These are phyloP conservation scores for Bombyx mandarina DNA, from an alignment of 1,140 invertebrate genomes.

Conservation along the genomic window DNA sequence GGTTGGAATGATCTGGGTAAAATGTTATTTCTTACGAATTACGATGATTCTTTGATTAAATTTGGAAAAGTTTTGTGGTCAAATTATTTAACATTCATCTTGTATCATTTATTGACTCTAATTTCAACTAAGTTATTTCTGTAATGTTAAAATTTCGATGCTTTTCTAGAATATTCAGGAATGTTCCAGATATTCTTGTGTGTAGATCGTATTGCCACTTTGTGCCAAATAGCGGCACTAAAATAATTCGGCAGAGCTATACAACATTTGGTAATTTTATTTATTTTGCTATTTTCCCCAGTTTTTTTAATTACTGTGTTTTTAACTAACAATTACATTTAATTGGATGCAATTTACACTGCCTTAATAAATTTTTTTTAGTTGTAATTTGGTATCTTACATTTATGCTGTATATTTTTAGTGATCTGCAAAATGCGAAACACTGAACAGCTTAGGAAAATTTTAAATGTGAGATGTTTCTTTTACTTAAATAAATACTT, in stretches of 20 bases:
- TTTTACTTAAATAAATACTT: too few species aligned
- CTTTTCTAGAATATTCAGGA: slow-evolving; percentile 47
- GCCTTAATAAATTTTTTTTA: too few species aligned
- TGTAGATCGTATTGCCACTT: slow-evolving; percentile 17
- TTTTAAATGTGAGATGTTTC: too few species aligned
- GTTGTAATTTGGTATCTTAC: too few species aligned
- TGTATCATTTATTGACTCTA: not conserved
- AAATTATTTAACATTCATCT: not conserved
- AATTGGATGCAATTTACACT: too few species aligned
- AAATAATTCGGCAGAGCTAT: not conserved
- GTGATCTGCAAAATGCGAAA: too few species aligned
- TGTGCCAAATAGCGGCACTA: slow-evolving; percentile 23
- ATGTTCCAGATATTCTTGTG: slow-evolving; percentile 14
- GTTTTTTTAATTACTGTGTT: not conserved
- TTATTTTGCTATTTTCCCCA: not conserved
- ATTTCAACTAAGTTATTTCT: slow-evolving; percentile 15
- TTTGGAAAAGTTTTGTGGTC: not conserved
- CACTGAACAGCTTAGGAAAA: too few species aligned
- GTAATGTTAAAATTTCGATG: slow-evolving; percentile 7
- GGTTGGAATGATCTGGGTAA: slow-evolving; percentile 37
- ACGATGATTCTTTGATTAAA: not conserved
- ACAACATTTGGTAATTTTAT: not conserved
- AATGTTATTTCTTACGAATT: not conserved
- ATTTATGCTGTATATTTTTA: too few species aligned
- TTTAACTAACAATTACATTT: not conserved